phyloP scores from a whole-genome alignment of 2,888 invertebrate species.

The Thera britannica region DNA sequence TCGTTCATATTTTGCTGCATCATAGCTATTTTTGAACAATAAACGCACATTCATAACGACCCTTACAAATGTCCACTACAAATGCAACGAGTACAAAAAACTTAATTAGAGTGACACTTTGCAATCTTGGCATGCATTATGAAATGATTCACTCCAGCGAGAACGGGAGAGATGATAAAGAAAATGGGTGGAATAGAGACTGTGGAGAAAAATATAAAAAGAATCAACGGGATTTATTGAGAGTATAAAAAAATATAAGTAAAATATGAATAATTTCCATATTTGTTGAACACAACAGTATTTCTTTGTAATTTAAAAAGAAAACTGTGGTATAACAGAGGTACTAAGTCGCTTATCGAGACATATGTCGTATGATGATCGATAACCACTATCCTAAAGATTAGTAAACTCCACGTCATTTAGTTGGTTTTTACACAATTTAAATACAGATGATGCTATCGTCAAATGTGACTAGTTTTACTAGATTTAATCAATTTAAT shows the following conservation, averaged over 20 bases:
- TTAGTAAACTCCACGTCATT: conserved; percentile 20
- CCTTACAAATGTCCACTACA: conserved; percentile 71
- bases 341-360: conserved; percentile 14
- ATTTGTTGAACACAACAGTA: too few species aligned
- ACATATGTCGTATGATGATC: conserved; percentile 27
- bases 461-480: conserved; percentile 25
- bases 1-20: conserved; percentile 52
- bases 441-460: conserved; percentile 30
- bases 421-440: conserved; percentile 22
- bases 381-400: conserved; percentile 16
- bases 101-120: conserved; percentile 80
- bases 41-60: conserved; percentile 63
- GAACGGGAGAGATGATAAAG: conserved; percentile 11
- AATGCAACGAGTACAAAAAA: conserved; percentile 71
- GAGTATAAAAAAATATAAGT: too few species aligned
- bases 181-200: background rate
- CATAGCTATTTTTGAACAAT: conserved; percentile 70
- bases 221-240: too few species aligned
- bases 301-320: too few species aligned
- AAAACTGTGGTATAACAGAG: background rate
- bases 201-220: too few species aligned
- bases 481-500: conserved; percentile 34
- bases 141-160: conserved; percentile 71
- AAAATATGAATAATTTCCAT: background rate
- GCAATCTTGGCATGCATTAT: conserved; percentile 76